Conservation (phyloP, 2,797 vertebrate genomes). For the Semotilus atromaculatus region DNA sequence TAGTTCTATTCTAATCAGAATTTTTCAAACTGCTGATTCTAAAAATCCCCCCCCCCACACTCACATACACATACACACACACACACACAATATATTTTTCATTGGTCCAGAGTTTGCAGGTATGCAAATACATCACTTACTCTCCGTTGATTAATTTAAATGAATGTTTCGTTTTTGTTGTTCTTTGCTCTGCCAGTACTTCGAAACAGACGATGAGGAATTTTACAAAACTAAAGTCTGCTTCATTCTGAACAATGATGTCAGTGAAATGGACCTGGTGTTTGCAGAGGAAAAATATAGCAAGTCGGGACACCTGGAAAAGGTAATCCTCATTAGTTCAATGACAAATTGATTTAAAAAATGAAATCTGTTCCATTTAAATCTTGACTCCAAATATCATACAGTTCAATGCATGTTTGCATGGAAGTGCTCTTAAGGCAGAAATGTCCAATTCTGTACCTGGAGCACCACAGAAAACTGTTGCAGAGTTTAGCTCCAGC, state of each 20-base stretch:
- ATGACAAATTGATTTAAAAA: background rate
- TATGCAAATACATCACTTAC: background rate
- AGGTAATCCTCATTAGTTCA: slow-evolving; percentile 79
- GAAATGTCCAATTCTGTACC: background rate
- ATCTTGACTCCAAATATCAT: background rate
- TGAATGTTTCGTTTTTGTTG: background rate
- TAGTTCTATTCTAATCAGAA: background rate
- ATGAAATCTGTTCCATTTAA: background rate
- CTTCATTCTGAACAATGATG: slow-evolving; percentile 98
- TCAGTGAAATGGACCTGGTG: slow-evolving; percentile 97
- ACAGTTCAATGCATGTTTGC: background rate
- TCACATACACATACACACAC: too few species aligned
- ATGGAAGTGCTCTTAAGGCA: background rate
- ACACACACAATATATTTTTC: background rate
- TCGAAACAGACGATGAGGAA: slow-evolving; percentile 97
- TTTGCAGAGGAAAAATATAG: slow-evolving; percentile 99
- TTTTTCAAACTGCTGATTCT: background rate
- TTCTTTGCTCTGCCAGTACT: slow-evolving; percentile 82
- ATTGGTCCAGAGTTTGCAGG: background rate
- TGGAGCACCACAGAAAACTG: too few species aligned
- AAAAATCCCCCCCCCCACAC: background rate
- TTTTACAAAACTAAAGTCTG: slow-evolving; percentile 99
- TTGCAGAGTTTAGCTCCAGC: slow-evolving; percentile 9
- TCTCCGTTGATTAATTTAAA: background rate
- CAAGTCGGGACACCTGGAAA: slow-evolving; percentile 95